Conservation (phyloP, 64 coral and sea anemone genomes). For the Orbicella faveolata region DNA sequence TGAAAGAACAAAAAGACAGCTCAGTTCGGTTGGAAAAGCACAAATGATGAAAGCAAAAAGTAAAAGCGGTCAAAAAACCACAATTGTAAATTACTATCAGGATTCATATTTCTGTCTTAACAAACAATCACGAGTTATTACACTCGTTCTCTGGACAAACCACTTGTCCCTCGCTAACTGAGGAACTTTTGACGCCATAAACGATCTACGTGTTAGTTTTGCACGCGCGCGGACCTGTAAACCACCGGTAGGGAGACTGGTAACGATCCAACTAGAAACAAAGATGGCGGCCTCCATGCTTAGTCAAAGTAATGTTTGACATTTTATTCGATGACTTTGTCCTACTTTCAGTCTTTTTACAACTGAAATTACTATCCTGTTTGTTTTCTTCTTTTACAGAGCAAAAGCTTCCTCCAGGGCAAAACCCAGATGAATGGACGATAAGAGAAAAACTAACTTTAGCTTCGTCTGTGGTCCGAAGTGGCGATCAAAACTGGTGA, state of each 20-base stretch:
- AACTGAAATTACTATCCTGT: neutral
- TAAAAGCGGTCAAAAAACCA: too few relatives aligned
- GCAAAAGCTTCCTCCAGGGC: conserved; percentile 52
- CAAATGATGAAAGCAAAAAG: too few relatives aligned
- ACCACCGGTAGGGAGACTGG: neutral
- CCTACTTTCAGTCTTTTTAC: neutral
- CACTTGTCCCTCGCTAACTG: neutral
- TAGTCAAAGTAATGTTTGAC: conserved; percentile 40
- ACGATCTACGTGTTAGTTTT: neutral
- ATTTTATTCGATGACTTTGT: neutral
- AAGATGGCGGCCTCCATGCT: conserved; percentile 68
- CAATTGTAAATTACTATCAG: too few relatives aligned
- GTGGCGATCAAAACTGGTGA: conserved; percentile 99
- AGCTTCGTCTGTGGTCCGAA: conserved; percentile 91
- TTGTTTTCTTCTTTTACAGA: conserved; percentile 44
- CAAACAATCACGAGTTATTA: too few relatives aligned
- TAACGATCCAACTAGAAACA: neutral
- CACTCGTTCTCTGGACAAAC: neutral
- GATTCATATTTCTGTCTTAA: too few relatives aligned
- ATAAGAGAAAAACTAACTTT: conserved; percentile 84
- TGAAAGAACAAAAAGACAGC: too few relatives aligned
- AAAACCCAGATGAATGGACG: conserved; percentile 88
- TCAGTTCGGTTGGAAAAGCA: too few relatives aligned
- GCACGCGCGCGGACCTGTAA: neutral
- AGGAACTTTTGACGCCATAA: neutral